Percentiles rank a stretch among this genome's conserved stretches.
Conservation (phyloP, 2,888 invertebrate species). For the Volucella inanis region DNA sequence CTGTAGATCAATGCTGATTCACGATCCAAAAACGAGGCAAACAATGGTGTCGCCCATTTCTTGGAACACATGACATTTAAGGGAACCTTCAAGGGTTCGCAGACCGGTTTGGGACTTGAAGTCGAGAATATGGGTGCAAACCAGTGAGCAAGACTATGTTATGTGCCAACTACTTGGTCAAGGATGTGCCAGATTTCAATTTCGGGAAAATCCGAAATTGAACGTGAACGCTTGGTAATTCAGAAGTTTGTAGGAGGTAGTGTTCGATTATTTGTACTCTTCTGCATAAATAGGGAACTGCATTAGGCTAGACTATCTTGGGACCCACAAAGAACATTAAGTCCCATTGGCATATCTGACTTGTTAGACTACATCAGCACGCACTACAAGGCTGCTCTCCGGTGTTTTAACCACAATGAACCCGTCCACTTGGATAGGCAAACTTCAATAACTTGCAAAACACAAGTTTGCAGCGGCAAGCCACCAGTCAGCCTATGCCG, state of each 20-base stretch:
- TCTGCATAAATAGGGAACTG: slow-evolving; percentile 98
- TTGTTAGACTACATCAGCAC: slow-evolving; percentile 93
- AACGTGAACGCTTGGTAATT: slow-evolving; percentile 98
- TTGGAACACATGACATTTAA: too few relatives aligned
- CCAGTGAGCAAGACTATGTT: too few relatives aligned
- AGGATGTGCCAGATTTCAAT: slow-evolving; percentile 91
- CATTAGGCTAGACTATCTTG: slow-evolving; percentile 97
- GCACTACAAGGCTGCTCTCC: slow-evolving; percentile 97
- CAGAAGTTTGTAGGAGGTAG: slow-evolving; percentile 98
- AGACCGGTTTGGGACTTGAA: too few relatives aligned
- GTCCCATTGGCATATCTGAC: slow-evolving; percentile 91
- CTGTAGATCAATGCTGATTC: too few relatives aligned
- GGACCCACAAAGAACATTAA: slow-evolving; percentile 97
- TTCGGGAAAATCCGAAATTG: slow-evolving; percentile 95
- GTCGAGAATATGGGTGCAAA: too few relatives aligned
- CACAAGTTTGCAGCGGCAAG: slow-evolving; percentile 86
- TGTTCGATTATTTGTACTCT: slow-evolving; percentile 98
- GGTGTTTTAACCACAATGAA: slow-evolving; percentile 95
- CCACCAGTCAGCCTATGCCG: slow-evolving; percentile 90
- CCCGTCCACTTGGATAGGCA: slow-evolving; percentile 92
- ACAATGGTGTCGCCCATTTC: too few relatives aligned
- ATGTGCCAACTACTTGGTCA: too few relatives aligned
- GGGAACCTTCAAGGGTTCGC: too few relatives aligned
- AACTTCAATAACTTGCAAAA: slow-evolving; percentile 88
- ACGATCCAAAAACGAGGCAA: too few relatives aligned